A percentile compares a stretch with the other conserved stretches of the same genome.
Conservation (phyloP, 2,797 vertebrate genomes). For the Parambassis ranga region DNA sequence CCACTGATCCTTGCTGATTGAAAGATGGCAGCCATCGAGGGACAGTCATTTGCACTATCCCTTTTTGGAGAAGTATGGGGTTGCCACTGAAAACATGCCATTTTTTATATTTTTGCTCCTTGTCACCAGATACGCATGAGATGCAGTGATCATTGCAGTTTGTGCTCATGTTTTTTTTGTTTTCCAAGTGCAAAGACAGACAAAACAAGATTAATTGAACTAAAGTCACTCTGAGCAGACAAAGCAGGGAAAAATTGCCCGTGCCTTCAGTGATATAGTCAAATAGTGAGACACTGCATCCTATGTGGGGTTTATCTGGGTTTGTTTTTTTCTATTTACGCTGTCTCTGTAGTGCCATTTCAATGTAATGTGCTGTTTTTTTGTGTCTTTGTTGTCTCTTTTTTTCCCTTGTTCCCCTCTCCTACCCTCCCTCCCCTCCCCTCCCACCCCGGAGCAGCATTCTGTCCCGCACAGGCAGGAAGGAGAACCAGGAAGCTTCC, state of each 20-base stretch:
- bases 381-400: constrained; percentile 99
- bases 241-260: constrained; percentile 75
- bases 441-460: constrained; percentile 99
- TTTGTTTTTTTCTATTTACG: constrained; percentile 99
- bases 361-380: constrained; percentile 99
- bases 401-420: constrained; percentile 93
- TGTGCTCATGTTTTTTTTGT: constrained; percentile 76
- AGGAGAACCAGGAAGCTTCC: constrained; percentile 99
- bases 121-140: constrained; percentile 99
- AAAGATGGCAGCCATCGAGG: constrained; percentile 71
- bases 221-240: constrained; percentile 73
- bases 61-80: constrained; percentile 94
- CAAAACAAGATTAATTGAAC: constrained; percentile 65
- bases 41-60: constrained; percentile 71
- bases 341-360: constrained; percentile 99
- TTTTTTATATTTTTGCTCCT: constrained; percentile 99
- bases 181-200: constrained; percentile 65
- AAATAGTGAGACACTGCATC: constrained; percentile 92
- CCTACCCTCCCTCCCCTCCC: constrained; percentile 88
- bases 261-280: constrained; percentile 76
- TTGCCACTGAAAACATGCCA: constrained; percentile 99
- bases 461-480: constrained; percentile 99
- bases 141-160: constrained; percentile 95
- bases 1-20: constrained; percentile 72
- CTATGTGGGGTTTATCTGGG: constrained; percentile 99